phyloP scores from a whole-genome alignment of 2,888 invertebrate species.

The Pemphredon lugubris region DNA sequence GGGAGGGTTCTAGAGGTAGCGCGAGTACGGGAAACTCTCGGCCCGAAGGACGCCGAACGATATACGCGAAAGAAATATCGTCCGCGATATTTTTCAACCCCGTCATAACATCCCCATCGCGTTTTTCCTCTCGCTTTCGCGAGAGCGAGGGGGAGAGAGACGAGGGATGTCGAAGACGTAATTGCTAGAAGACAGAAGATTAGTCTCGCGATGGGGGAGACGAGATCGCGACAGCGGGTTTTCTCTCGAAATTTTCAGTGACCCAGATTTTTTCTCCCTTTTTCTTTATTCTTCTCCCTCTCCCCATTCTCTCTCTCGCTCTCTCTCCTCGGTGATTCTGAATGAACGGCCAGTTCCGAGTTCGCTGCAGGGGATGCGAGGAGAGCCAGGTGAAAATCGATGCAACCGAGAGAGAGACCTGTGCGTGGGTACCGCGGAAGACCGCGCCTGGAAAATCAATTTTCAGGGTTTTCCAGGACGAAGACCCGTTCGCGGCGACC shows the following conservation, averaged over 20 bases:
- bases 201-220: no score
- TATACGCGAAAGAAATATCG: slow-evolving; percentile 37
- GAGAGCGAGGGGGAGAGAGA: neutral
- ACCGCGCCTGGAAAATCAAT: slow-evolving; percentile 77
- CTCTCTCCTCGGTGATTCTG: slow-evolving; percentile 55
- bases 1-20: no score
- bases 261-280: slow-evolving; percentile 63
- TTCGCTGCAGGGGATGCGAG: slow-evolving; percentile 54
- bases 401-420: slow-evolving; percentile 68
- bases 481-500: slow-evolving; percentile 64
- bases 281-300: no score
- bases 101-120: slow-evolving; percentile 14
- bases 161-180: no score
- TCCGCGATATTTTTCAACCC: slow-evolving; percentile 31
- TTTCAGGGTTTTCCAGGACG: slow-evolving; percentile 70
- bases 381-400: slow-evolving; percentile 76
- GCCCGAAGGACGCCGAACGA: slow-evolving; percentile 16
- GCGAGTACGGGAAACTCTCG: no score
- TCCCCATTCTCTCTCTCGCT: no score
- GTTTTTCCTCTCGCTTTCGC: neutral
- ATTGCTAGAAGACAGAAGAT: no score
- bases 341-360: slow-evolving; percentile 59
- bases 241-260: slow-evolving; percentile 46
- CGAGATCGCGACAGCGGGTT: no score
- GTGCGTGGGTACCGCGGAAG: slow-evolving; percentile 66